phyloP scores from a whole-genome alignment of 1,140 invertebrate species.

The Hirudo medicinalis region DNA sequence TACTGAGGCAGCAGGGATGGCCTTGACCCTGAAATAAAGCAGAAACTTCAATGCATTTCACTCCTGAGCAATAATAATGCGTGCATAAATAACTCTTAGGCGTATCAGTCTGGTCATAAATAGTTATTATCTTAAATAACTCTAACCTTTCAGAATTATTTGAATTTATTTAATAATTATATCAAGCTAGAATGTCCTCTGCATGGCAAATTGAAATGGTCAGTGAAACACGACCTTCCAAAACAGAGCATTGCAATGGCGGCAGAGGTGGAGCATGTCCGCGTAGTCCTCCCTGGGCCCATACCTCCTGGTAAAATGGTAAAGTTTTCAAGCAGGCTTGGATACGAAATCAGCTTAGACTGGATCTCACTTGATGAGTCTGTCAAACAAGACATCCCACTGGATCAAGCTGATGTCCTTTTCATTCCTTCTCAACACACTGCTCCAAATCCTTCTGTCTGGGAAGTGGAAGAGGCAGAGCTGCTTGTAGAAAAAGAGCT shows the following conservation, averaged over 20 bases:
- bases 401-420: slow-evolving; percentile 25
- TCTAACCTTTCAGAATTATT: too few relatives aligned
- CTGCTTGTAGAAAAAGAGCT: slow-evolving; percentile 39
- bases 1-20: slow-evolving; percentile 65
- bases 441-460: slow-evolving; percentile 59
- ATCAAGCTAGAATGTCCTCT: too few relatives aligned
- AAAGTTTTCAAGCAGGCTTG: neutral
- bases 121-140: too few relatives aligned
- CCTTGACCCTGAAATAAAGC: slow-evolving; percentile 51
- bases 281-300: slow-evolving; percentile 84
- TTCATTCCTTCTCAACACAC: slow-evolving; percentile 43
- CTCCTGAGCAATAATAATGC: too few relatives aligned
- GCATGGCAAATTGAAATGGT: too few relatives aligned
- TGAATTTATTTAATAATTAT: too few relatives aligned
- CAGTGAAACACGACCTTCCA: slow-evolving; percentile 55
- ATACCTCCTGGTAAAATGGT: slow-evolving; percentile 52
- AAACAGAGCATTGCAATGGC: slow-evolving; percentile 86
- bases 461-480: slow-evolving; percentile 83
- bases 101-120: too few relatives aligned
- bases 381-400: slow-evolving; percentile 33
- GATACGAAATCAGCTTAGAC: neutral
- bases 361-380: slow-evolving; percentile 31
- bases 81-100: too few relatives aligned
- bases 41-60: slow-evolving; percentile 4
- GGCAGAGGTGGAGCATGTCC: slow-evolving; percentile 82